Evolutionary conservation across 2,113 vertebrate genomes (phyloP).

Genomic region (Vidua chalybeata): DNA sequence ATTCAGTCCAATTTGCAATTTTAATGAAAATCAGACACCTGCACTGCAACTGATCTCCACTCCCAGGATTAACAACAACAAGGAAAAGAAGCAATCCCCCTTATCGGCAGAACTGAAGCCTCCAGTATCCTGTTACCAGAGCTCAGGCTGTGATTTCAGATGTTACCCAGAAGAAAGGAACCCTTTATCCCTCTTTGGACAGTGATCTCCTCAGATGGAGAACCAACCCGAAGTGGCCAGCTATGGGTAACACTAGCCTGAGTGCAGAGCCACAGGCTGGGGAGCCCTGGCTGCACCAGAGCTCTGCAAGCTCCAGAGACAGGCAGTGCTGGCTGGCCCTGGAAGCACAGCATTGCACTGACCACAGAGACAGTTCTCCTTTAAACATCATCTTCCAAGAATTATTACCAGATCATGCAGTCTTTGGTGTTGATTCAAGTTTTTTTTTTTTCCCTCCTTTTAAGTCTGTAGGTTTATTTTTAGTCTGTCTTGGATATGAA

Average conservation of each 20-base stretch:
- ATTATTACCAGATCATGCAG: not conserved
- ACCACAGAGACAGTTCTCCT: not conserved
- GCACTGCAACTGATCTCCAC: constrained; percentile 78
- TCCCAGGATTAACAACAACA: constrained; percentile 69
- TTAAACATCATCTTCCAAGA: not conserved
- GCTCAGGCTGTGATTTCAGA: constrained; percentile 80
- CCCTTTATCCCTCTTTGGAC: constrained; percentile 77
- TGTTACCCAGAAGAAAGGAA: constrained; percentile 75
- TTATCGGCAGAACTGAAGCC: constrained; percentile 69
- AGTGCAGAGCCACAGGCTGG: constrained; percentile 63
- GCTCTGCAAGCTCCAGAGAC: not conserved
- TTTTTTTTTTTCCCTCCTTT: not conserved
- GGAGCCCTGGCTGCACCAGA: constrained; percentile 51
- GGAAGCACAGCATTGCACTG: not conserved
- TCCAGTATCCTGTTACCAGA: constrained; percentile 76
- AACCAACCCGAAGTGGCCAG: constrained; percentile 69
- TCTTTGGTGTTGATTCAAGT: not conserved
- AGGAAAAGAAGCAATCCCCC: constrained; percentile 59
- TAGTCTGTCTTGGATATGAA: not conserved
- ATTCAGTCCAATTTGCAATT: constrained; percentile 86
- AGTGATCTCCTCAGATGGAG: constrained; percentile 75
- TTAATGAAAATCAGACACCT: constrained; percentile 96
- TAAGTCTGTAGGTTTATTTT: not conserved
- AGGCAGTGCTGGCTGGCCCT: not conserved
- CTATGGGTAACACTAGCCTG: constrained; percentile 57